A percentile compares a stretch with the other conserved stretches of the same genome.
These are phyloP conservation scores for Amyelois transitella DNA, from an alignment of 1,140 invertebrate genomes.

Conservation along the genomic window DNA sequence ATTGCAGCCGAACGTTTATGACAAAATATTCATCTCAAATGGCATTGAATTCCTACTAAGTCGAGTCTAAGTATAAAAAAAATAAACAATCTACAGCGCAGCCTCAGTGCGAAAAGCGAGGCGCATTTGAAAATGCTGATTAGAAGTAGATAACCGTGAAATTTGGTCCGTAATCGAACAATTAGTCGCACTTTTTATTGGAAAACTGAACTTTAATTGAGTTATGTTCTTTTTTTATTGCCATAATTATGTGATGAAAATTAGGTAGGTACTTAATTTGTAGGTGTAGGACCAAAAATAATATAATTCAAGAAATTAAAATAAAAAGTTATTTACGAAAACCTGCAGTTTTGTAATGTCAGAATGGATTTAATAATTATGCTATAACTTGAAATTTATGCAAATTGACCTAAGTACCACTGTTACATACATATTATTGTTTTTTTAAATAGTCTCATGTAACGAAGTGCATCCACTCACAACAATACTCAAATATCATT, in stretches of 20 bases:
- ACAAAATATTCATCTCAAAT: neutral
- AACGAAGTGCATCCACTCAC: no score
- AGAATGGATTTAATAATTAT: no score
- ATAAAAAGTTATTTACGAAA: neutral
- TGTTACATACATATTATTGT: no score
- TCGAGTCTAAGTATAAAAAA: neutral
- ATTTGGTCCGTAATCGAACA: slow-evolving; percentile 1
- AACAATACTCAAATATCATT: neutral
- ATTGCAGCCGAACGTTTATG: no score
- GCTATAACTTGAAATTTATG: no score
- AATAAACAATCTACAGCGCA: neutral
- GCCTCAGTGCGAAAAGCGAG: neutral
- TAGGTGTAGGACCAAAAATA: no score
- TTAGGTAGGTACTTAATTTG: no score
- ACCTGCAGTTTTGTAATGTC: no score
- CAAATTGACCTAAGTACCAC: no score
- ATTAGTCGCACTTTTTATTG: neutral
- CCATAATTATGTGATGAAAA: no score
- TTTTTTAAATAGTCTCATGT: no score
- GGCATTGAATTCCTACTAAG: neutral
- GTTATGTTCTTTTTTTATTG: no score
- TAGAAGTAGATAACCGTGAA: neutral
- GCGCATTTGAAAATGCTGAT: neutral
- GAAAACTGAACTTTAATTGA: neutral
- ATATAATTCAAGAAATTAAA: neutral